Conservation (phyloP, 2,113 vertebrate genomes). For the Macrotis lagotis region DNA sequence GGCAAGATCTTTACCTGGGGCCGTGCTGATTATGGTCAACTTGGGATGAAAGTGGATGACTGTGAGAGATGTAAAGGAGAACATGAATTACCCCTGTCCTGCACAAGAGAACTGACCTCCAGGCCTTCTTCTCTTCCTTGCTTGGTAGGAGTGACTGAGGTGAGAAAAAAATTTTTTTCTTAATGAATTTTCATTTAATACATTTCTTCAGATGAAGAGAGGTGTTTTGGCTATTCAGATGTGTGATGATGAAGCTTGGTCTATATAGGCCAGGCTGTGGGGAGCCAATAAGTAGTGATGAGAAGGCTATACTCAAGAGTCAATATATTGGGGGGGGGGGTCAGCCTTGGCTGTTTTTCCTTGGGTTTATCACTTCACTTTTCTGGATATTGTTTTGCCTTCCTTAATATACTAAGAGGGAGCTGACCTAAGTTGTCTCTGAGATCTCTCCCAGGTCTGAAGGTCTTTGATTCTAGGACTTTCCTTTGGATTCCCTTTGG, state of each 20-base stretch:
- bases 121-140: conserved; percentile 82
- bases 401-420: not conserved
- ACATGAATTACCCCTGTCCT: conserved; percentile 23
- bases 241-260: not conserved
- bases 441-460: not conserved
- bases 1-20: conserved; percentile 94
- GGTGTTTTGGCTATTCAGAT: not conserved
- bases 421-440: not conserved
- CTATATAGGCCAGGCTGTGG: not conserved
- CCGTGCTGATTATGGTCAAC: conserved; percentile 92
- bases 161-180: conserved; percentile 68
- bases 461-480: not conserved
- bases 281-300: not conserved
- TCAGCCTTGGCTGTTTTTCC: not conserved
- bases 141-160: conserved; percentile 89
- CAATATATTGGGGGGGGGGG: not conserved
- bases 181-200: not conserved
- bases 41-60: conserved; percentile 82
- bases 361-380: not conserved
- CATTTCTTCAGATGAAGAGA: not conserved
- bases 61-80: conserved; percentile 57
- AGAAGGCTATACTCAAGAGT: not conserved
- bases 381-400: not conserved
- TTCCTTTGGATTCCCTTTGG: not conserved
- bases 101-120: conserved; percentile 48